phyloP scores from a whole-genome alignment of 2,888 invertebrate genomes.

The Drosophila histrio region DNA sequence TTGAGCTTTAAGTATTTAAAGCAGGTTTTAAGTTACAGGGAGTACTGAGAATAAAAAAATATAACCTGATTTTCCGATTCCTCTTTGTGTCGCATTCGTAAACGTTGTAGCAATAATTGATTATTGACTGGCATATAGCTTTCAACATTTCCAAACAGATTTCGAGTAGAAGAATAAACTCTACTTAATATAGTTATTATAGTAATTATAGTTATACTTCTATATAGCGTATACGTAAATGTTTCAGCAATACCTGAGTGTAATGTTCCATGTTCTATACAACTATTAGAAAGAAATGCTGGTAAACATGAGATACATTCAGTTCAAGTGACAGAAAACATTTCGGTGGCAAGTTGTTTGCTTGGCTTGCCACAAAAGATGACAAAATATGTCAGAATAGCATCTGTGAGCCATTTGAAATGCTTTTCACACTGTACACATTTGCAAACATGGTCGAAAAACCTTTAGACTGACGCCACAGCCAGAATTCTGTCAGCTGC shows the following conservation, averaged over 20 bases:
- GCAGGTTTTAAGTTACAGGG: neutral
- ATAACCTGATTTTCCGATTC: neutral
- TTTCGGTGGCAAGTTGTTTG: conserved; percentile 32
- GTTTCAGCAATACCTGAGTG: neutral
- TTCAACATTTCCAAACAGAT: neutral
- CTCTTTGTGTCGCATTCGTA: neutral
- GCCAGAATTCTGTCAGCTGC: conserved; percentile 36
- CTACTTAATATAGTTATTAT: neutral
- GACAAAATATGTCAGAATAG: conserved; percentile 47
- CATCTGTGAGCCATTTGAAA: conserved; percentile 46
- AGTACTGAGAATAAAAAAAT: neutral
- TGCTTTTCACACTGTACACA: conserved; percentile 38
- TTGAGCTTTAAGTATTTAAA: neutral
- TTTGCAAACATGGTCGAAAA: conserved; percentile 37
- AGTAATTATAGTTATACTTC: neutral
- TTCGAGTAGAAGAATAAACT: neutral
- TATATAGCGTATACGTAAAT: neutral
- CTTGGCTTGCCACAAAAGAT: conserved; percentile 39
- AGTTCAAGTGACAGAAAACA: conserved; percentile 1
- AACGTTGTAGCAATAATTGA: neutral
- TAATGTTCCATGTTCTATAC: neutral
- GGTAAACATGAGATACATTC: neutral
- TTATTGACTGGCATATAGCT: neutral
- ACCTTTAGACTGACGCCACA: conserved; percentile 8
- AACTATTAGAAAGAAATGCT: neutral